A percentile compares a stretch with the other conserved stretches of the same genome.
These are phyloP conservation scores for Hemiscyllium ocellatum DNA, from an alignment of 2,113 vertebrate species.

Conservation along the genomic window DNA sequence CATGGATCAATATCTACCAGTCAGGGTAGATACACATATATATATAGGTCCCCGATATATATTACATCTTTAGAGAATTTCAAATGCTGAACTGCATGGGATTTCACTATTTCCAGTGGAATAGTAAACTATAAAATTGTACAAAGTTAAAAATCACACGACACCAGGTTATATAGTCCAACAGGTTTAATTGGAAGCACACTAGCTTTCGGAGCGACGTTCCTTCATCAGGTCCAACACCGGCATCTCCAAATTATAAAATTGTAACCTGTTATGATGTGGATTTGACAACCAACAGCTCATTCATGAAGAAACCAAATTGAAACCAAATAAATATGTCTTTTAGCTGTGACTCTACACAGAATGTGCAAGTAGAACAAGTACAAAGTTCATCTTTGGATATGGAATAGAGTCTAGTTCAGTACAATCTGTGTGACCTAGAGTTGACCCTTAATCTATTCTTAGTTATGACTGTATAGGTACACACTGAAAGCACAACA, in stretches of 20 bases:
- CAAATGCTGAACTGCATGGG: neutral
- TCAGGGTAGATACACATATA: neutral
- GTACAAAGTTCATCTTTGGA: neutral
- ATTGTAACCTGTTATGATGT: neutral
- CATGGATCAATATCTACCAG: neutral
- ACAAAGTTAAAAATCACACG: no score
- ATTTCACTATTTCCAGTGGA: neutral
- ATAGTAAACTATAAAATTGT: neutral
- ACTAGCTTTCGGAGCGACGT: no score
- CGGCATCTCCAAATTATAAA: neutral
- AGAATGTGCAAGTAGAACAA: neutral
- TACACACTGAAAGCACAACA: neutral
- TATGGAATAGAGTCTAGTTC: neutral
- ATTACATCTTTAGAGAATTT: neutral
- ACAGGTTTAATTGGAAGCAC: no score
- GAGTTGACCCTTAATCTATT: neutral
- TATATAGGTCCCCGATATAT: neutral
- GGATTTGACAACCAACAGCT: neutral
- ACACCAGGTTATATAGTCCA: no score
- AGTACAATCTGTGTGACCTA: neutral
- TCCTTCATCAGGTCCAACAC: no score
- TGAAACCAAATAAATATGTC: neutral
- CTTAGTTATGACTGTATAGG: neutral
- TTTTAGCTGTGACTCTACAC: neutral
- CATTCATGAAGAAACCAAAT: neutral